Conservation (phyloP, 2,113 vertebrate genomes). For the Nycticorax nycticorax region DNA sequence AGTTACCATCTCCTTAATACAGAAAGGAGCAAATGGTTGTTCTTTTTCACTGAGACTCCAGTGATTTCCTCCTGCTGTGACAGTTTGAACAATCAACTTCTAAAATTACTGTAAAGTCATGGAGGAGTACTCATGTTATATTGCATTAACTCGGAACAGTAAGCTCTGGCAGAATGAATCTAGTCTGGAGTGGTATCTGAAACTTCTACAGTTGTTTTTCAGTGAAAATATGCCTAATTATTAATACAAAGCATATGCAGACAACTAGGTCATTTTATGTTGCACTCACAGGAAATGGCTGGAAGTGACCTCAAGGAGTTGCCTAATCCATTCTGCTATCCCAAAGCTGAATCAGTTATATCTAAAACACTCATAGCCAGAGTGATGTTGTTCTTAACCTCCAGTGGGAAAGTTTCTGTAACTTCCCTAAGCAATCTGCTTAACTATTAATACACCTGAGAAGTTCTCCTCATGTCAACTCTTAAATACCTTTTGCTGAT, state of each 20-base stretch:
- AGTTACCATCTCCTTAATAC: background rate
- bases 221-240: background rate
- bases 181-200: background rate
- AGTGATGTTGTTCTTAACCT: background rate
- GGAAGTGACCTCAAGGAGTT: background rate
- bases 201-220: background rate
- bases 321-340: background rate
- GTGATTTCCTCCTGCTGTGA: background rate
- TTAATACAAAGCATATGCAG: background rate
- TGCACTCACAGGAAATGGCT: background rate
- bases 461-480: background rate
- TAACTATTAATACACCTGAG: background rate
- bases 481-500: background rate
- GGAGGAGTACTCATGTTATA: background rate
- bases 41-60: background rate
- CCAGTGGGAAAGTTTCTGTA: background rate
- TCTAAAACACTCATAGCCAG: background rate
- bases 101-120: background rate
- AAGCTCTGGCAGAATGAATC: background rate
- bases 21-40: background rate
- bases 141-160: background rate
- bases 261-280: background rate
- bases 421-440: background rate
- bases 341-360: background rate
- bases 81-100: background rate